phyloP scores from a whole-genome alignment of 2,797 vertebrate genomes.

The Cottoperca gobio region DNA sequence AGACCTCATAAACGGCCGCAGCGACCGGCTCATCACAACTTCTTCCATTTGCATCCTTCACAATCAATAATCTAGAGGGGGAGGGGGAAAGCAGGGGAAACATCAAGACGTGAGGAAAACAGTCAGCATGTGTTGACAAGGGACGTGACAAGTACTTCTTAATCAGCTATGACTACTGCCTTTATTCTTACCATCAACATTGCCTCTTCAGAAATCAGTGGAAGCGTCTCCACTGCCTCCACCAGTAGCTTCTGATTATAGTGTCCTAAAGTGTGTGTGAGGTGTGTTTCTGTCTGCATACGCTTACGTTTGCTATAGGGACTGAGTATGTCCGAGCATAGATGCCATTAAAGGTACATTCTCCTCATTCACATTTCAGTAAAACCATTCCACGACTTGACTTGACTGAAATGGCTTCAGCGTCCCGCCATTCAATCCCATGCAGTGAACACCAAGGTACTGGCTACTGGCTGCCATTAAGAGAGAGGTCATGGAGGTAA shows the following conservation, averaged over 20 bases:
- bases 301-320: background rate
- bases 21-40: conserved; percentile 65
- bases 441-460: conserved; percentile 27
- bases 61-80: conserved; percentile 53
- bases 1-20: conserved; percentile 64
- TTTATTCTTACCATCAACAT: conserved; percentile 19
- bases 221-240: conserved; percentile 1
- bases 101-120: conserved; percentile 28
- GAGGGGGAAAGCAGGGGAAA: conserved; percentile 7
- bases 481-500: conserved; percentile 56
- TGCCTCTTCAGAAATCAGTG: conserved; percentile 23
- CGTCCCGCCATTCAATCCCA: conserved; percentile 35
- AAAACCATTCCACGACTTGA: background rate
- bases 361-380: background rate
- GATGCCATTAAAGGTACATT: background rate
- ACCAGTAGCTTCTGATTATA: background rate
- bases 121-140: conserved; percentile 43
- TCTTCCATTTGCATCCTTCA: conserved; percentile 75
- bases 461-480: conserved; percentile 52
- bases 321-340: background rate
- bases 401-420: conserved; percentile 7
- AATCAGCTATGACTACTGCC: conserved; percentile 34
- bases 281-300: background rate
- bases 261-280: background rate
- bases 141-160: conserved; percentile 35